Evolutionary conservation across 2,113 vertebrate species (phyloP).

Genomic region (Lota lota): DNA sequence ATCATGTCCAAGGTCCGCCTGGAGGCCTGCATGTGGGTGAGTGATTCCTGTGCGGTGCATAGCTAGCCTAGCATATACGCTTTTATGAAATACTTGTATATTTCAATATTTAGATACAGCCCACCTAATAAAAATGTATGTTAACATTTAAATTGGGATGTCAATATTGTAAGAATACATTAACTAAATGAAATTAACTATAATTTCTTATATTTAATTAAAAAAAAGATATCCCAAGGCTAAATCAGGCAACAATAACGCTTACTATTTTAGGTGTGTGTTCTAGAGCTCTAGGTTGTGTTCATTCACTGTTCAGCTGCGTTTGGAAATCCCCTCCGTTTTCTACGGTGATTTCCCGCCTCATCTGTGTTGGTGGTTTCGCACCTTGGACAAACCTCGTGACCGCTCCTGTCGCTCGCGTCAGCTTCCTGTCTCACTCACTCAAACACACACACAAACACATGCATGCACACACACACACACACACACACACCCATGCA

Average conservation of each 20-base stretch:
- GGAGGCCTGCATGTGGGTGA: constrained; percentile 93
- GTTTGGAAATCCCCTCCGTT: not conserved
- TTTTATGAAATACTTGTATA: too few relatives aligned
- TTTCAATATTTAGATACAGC: too few relatives aligned
- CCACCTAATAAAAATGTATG: too few relatives aligned
- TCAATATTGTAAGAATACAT: too few relatives aligned
- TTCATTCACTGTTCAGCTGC: not conserved
- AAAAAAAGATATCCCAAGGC: too few relatives aligned
- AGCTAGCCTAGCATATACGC: not conserved
- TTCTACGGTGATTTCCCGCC: not conserved
- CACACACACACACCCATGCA: too few relatives aligned
- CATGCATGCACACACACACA: too few relatives aligned
- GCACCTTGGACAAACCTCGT: constrained; percentile 52
- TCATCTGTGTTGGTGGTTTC: constrained; percentile 44
- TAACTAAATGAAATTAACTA: too few relatives aligned
- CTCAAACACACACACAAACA: not conserved
- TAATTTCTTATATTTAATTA: too few relatives aligned
- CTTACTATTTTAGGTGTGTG: not conserved
- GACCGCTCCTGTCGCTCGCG: constrained; percentile 14
- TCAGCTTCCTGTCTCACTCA: constrained; percentile 1
- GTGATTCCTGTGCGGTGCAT: constrained; percentile 33
- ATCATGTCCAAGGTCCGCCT: constrained; percentile 88
- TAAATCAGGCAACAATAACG: too few relatives aligned
- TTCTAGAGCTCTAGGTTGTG: not conserved
- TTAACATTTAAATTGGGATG: too few relatives aligned